These are phyloP conservation scores for Ormyrus rosae DNA, from an alignment of 2,888 invertebrate species.

Conservation along the genomic window DNA sequence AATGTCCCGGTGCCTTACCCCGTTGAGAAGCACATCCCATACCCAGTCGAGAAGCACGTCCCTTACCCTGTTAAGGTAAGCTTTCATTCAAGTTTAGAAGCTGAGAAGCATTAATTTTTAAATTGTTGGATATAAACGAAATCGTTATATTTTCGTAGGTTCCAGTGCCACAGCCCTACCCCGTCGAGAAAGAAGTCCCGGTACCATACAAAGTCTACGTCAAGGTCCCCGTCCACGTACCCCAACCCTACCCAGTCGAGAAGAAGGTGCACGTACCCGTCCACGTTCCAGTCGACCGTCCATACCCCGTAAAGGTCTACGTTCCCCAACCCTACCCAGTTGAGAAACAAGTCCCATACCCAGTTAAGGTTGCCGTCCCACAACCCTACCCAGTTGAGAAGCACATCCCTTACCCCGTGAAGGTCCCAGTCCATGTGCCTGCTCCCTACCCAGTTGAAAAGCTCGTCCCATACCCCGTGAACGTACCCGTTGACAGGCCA, in stretches of 20 bases:
- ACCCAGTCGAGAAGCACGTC: conserved; percentile 84
- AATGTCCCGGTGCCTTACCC: conserved; percentile 77
- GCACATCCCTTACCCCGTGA: conserved; percentile 85
- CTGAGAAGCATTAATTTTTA: not conserved
- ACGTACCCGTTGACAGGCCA: conserved; percentile 81
- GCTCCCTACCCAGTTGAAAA: conserved; percentile 82
- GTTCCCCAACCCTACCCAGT: conserved; percentile 90
- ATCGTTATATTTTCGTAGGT: conserved; percentile 60
- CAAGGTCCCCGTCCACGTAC: conserved; percentile 87
- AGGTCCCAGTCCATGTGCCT: conserved; percentile 81
- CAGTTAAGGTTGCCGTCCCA: conserved; percentile 84
- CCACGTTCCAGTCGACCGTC: conserved; percentile 85
- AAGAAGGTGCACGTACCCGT: conserved; percentile 85
- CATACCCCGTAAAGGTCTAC: conserved; percentile 86
- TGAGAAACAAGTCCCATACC: conserved; percentile 85
- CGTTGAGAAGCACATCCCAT: conserved; percentile 74
- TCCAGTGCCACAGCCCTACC: conserved; percentile 83
- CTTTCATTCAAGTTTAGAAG: conserved; percentile 59
- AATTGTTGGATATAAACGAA: not conserved
- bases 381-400: conserved; percentile 87
- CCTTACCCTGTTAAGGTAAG: conserved; percentile 79
- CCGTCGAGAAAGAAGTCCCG: conserved; percentile 82
- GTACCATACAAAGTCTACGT: conserved; percentile 87
- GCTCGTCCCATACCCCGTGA: conserved; percentile 83
- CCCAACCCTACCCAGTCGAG: conserved; percentile 87